Evolutionary conservation across 2,113 vertebrate species (phyloP).

Genomic region (Misgurnus anguillicaudatus): DNA sequence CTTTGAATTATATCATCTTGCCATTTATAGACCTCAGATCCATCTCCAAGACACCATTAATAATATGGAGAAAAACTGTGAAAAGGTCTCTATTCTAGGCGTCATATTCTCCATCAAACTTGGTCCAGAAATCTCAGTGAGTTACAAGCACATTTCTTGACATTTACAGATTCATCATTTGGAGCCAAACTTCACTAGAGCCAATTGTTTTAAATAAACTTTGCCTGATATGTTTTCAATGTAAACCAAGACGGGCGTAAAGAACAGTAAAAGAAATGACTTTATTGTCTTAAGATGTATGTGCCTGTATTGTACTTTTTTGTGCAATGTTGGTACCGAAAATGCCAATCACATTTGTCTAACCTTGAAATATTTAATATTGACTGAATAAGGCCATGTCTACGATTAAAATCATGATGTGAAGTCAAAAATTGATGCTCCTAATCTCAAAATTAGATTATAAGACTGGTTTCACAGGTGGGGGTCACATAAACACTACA

Average conservation of each 20-base stretch:
- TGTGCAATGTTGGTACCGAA: constrained; percentile 1
- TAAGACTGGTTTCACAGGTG: no score
- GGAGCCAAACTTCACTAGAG: constrained; percentile 58
- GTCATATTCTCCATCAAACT: constrained; percentile 43
- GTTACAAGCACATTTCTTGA: constrained; percentile 52
- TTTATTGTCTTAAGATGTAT: constrained; percentile 28
- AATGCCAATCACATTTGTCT: neutral
- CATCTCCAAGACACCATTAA: constrained; percentile 27
- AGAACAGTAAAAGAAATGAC: constrained; percentile 42
- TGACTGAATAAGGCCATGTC: no score
- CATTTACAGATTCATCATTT: constrained; percentile 51
- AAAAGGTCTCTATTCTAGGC: constrained; percentile 47
- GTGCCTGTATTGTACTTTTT: constrained; percentile 27
- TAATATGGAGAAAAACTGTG: neutral
- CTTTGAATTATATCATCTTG: constrained; percentile 25
- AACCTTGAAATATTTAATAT: no score
- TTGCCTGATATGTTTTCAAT: constrained; percentile 45
- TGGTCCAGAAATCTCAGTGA: constrained; percentile 56
- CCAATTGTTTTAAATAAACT: constrained; percentile 66
- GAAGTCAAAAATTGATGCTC: no score
- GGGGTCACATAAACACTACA: no score
- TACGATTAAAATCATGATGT: no score
- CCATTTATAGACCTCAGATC: constrained; percentile 21
- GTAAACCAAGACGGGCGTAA: constrained; percentile 56
- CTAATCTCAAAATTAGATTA: no score